These are phyloP conservation scores for Thymelicus sylvestris DNA, from an alignment of 2,888 invertebrate species.

Conservation along the genomic window DNA sequence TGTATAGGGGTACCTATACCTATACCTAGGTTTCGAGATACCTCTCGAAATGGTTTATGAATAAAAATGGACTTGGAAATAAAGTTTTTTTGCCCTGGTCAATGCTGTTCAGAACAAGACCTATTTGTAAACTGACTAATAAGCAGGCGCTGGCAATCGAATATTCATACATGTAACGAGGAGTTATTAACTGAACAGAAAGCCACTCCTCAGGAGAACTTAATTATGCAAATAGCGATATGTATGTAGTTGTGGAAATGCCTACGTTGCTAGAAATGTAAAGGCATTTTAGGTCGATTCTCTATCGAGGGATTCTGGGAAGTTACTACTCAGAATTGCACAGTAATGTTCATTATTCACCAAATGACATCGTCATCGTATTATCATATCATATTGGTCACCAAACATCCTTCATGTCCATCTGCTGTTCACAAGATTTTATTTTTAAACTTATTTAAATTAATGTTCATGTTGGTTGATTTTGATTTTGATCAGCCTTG, in stretches of 20 bases:
- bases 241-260: constrained; percentile 45
- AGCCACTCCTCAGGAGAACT: constrained; percentile 56
- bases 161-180: constrained; percentile 67
- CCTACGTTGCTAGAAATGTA: constrained; percentile 11
- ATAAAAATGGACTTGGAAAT: no score
- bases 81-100: background rate
- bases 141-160: constrained; percentile 52
- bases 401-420: no score
- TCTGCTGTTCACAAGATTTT: no score
- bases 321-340: background rate
- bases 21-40: no score
- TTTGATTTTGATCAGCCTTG: no score
- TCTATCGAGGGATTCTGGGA: background rate
- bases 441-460: no score
- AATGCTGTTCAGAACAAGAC: constrained; percentile 50
- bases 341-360: background rate
- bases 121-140: constrained; percentile 47
- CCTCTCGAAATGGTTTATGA: no score
- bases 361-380: no score
- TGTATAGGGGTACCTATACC: no score
- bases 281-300: constrained; percentile 3
- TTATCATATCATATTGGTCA: no score
- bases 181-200: constrained; percentile 59
- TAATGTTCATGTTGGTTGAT: no score
- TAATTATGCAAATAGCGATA: constrained; percentile 66